Evolutionary conservation across 2,113 vertebrate species (phyloP).

Genomic region (Hippoglossus stenolepis): DNA sequence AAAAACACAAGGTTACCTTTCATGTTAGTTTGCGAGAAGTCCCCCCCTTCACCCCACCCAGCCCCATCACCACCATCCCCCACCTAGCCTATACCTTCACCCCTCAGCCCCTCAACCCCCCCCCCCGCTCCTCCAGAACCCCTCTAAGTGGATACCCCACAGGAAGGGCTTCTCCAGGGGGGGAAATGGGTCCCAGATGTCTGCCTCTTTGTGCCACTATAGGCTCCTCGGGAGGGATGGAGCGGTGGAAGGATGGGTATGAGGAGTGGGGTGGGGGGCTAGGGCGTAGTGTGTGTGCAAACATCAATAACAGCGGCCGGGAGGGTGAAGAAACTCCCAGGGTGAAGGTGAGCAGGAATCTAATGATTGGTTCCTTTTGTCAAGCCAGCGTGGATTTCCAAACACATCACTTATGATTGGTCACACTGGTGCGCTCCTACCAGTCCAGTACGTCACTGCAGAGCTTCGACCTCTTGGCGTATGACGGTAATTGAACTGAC

Average conservation of each 20-base stretch:
- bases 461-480: slow-evolving; percentile 23
- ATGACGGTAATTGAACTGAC: slow-evolving; percentile 74
- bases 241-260: slow-evolving; percentile 65
- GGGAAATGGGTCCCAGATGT: slow-evolving; percentile 86
- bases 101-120: slow-evolving; percentile 26
- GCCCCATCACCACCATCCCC: slow-evolving; percentile 51
- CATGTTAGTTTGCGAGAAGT: slow-evolving; percentile 5
- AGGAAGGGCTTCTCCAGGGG: slow-evolving; percentile 81
- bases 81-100: slow-evolving; percentile 57
- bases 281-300: slow-evolving; percentile 46
- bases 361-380: slow-evolving; percentile 66
- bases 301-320: slow-evolving; percentile 65
- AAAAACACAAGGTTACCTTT: background rate
- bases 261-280: background rate
- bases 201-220: slow-evolving; percentile 73
- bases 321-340: slow-evolving; percentile 65
- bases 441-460: slow-evolving; percentile 39
- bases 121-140: slow-evolving; percentile 40
- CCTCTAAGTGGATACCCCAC: slow-evolving; percentile 83
- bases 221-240: slow-evolving; percentile 75
- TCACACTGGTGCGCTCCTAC: slow-evolving; percentile 46
- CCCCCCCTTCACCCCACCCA: slow-evolving; percentile 4
- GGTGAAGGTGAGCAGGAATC: slow-evolving; percentile 72
- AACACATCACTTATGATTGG: slow-evolving; percentile 69
- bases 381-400: slow-evolving; percentile 59